phyloP scores from a whole-genome alignment of 2,113 vertebrate genomes.

The Pleuronectes platessa region DNA sequence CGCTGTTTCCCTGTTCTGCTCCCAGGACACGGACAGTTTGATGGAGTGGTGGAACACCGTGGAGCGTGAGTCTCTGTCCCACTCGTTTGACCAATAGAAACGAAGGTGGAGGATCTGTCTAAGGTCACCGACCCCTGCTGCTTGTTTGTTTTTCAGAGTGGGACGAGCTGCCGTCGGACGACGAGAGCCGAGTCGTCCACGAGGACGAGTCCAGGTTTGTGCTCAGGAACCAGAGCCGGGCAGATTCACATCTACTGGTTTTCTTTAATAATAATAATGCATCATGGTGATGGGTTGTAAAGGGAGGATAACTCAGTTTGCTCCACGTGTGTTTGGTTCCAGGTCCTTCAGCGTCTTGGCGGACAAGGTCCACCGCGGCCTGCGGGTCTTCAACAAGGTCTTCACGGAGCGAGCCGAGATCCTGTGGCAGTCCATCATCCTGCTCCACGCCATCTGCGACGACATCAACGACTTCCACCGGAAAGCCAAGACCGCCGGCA shows the following conservation, averaged over 20 bases:
- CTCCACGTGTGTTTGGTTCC: neutral
- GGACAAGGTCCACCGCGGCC: conserved; percentile 75
- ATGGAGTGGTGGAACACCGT: conserved; percentile 85
- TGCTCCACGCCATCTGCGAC: conserved; percentile 75
- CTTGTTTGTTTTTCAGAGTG: conserved; percentile 72
- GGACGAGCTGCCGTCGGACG: conserved; percentile 80
- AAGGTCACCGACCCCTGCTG: neutral
- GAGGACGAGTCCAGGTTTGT: conserved; percentile 76
- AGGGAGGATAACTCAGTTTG: neutral
- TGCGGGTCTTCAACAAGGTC: conserved; percentile 80
- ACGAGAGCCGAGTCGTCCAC: conserved; percentile 51
- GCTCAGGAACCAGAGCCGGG: no score
- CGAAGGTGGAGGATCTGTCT: neutral
- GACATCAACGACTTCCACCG: conserved; percentile 78
- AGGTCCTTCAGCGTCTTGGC: conserved; percentile 78
- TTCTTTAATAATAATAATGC: no score
- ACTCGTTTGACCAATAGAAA: no score
- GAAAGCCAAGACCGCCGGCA: conserved; percentile 77
- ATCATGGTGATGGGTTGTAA: neutral
- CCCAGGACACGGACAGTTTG: conserved; percentile 83
- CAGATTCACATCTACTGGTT: no score
- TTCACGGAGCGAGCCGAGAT: conserved; percentile 80
- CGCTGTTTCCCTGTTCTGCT: neutral
- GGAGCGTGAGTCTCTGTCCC: conserved; percentile 72
- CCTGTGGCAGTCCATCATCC: conserved; percentile 78